Base-by-base conservation (phyloP, 2,888 invertebrate species). In the Eubasilissa splendida region DNA sequence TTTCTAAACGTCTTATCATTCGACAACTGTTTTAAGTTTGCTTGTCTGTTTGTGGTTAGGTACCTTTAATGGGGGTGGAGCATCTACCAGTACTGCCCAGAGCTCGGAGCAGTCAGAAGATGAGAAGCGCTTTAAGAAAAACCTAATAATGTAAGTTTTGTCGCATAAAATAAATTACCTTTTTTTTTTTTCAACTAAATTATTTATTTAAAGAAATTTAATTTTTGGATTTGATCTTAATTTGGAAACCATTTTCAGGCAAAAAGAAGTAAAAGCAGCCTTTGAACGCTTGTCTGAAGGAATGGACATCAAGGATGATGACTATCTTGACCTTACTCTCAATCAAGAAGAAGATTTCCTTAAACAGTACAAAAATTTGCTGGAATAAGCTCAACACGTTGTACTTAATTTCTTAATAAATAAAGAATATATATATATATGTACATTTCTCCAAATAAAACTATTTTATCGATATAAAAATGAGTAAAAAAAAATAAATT, bases 251-350 rank as follows among this genome's bases (percentile, higher is more conserved):
- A 12, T 63, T 66, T 68, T 12, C 71, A 78, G 77, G 60, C 60
- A 70, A 70, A 14, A 56, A 80, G 87, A 90, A 82, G 91, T 92
- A 58, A 88, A 91, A 80, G 87, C 89, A 83, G 95, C 95, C 0
- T 91, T 92, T 80, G 87, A 90, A 11, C 89, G 95, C 0, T 89
- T 95, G 52, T 88, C 91, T 1, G 90, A 92, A 3, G 93, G 93
- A 83, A 86, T 92, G 58, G 86, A 88, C 65, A 88, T 89, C 0
- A 92, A 92, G 82, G 95, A 95, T 59, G 94, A 95, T 84, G 95
- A 95, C 84, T 94, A 96, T 86, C 89, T 96, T 78, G 95, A 96
- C 88, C 88, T 95, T 22, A 91, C 93, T 0, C 89, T 96, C 22
- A 87, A 90, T 0, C 93, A 94, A 83, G 96, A 96, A 86, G 93